Percentiles rank a stretch among this genome's conserved stretches.
phyloP scores from a whole-genome alignment of 2,888 invertebrate genomes.

The Saturnia pavonia region DNA sequence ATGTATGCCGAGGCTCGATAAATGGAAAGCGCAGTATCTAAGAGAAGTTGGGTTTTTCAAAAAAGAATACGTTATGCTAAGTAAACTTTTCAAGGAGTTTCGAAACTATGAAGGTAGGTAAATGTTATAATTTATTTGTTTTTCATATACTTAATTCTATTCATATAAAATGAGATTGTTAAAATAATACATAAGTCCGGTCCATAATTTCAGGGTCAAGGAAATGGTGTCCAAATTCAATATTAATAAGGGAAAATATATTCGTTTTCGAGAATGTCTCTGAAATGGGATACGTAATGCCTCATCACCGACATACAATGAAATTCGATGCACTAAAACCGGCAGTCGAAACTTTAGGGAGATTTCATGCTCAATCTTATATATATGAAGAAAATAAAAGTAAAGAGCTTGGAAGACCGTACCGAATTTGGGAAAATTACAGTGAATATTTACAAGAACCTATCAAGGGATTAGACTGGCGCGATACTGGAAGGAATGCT shows the following conservation, averaged over 20 bases:
- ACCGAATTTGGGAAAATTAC: conserved; percentile 66
- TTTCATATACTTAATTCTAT: background rate
- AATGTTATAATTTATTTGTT: conserved; percentile 23
- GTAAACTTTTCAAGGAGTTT: conserved; percentile 56
- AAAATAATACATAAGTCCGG: conserved; percentile 1
- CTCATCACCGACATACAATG: conserved; percentile 48
- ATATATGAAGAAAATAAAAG: conserved; percentile 71
- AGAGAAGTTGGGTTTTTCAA: conserved; percentile 56
- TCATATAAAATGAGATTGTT: background rate
- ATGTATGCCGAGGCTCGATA: conserved; percentile 76
- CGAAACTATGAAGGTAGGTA: conserved; percentile 52
- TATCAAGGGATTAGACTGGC: conserved; percentile 47
- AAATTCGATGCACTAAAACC: conserved; percentile 63
- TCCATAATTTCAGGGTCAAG: conserved; percentile 39
- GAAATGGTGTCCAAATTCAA: conserved; percentile 61
- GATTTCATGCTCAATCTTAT: conserved; percentile 74
- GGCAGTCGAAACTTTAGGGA: conserved; percentile 67
- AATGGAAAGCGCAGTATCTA: conserved; percentile 68
- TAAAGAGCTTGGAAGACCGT: conserved; percentile 52
- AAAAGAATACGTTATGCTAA: conserved; percentile 64
- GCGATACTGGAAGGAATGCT: conserved; percentile 62
- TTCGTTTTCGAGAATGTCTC: conserved; percentile 72
- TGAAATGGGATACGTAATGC: conserved; percentile 58
- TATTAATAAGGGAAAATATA: conserved; percentile 53
- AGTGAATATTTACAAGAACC: conserved; percentile 57